Evolutionary conservation across 1,140 invertebrate genomes (phyloP), one percentile per base, ranked within the genome.

Genomic region (Drosophila ironensis): DNA sequence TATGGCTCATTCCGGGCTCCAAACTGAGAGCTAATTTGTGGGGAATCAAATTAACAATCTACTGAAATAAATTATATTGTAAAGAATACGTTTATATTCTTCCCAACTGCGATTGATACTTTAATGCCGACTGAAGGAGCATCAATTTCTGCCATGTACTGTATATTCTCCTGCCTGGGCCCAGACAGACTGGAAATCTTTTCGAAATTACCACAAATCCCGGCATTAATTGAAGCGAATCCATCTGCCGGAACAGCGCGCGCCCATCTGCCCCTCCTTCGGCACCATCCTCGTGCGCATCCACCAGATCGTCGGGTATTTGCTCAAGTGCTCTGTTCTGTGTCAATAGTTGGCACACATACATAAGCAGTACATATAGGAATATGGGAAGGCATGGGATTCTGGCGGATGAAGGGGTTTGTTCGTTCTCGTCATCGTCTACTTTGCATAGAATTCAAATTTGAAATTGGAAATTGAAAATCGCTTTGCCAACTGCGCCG

Each of bases 291-390:
- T 14, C 52, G 44, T 52, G 20, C 20, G 20, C 2, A 5, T 22
- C 2, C 5, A 5, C 59, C 50, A 38, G 52, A 30, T 61, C 25
- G 28, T 48, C 48, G 47, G 56, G 40, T 78, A 56, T 84, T 86
- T 86, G 60, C 73, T 86, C 73, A 82, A 82, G 73, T 78, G 64
- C 78, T 84, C 57, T 81, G 24, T 86, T 72, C 54, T 84, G 70
- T 80, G 74, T 86, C 80, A 80, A 84, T 86, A 86, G 80, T 80
- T 86, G 74, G 74, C 74, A 86, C 48, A 74, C 78, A 74, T 61
- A 53, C n/a, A n/a, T n/a, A n/a, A n/a, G n/a, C n/a, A n/a, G n/a
- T n/a, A n/a, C n/a, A n/a, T n/a, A n/a, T n/a, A n/a, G n/a, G n/a
- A n/a, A n/a, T n/a, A n/a, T n/a, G n/a, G n/a, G 47, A 30, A 63